These are phyloP conservation scores for Rhodeus uyekii DNA, from an alignment of 2,797 vertebrate genomes.

Conservation along the genomic window DNA sequence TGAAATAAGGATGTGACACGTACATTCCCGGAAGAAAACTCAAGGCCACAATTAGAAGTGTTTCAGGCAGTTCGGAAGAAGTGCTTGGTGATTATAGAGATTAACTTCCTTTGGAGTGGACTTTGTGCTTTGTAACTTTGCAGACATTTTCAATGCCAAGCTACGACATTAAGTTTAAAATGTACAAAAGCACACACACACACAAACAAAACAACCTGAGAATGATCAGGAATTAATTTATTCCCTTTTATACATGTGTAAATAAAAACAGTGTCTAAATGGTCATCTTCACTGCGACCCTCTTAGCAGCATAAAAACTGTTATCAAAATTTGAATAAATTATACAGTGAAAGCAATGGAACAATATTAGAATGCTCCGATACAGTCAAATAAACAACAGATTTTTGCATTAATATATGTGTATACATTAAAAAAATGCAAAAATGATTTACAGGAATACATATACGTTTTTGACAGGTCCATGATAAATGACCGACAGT, in stretches of 20 bases:
- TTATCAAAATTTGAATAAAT: background rate
- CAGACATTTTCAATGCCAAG: background rate
- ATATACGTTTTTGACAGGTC: no score
- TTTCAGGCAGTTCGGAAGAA: background rate
- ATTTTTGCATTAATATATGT: background rate
- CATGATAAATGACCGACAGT: no score
- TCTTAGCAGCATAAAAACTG: slow-evolving; percentile 1
- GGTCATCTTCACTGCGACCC: background rate
- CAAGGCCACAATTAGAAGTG: no score
- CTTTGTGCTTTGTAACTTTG: no score
- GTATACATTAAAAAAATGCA: background rate
- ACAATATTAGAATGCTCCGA: background rate
- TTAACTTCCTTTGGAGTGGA: background rate
- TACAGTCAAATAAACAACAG: background rate
- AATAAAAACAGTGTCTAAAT: background rate
- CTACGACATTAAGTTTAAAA: background rate
- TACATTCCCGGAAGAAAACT: background rate
- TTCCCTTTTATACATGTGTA: background rate
- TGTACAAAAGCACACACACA: background rate
- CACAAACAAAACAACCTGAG: background rate
- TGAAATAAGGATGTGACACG: background rate
- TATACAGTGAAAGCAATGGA: background rate
- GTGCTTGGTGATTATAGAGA: background rate
- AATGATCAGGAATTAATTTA: background rate
- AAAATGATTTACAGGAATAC: background rate